Base-by-base conservation (phyloP, 2,113 vertebrate genomes). In the Gnathonemus longibarbis region DNA sequence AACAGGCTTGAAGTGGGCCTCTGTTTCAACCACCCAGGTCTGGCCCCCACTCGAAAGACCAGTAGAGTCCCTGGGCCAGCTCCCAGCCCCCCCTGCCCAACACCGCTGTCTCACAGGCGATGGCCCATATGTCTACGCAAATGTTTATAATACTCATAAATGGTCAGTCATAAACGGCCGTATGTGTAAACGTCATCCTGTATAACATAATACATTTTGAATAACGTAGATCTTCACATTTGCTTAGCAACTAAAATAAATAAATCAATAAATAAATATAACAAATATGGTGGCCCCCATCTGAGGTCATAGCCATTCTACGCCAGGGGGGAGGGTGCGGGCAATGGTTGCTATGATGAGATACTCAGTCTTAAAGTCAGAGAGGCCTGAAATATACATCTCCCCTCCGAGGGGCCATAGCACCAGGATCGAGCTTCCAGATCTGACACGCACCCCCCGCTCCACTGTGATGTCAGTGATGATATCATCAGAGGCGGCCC, bases 91-190 rank as follows among this genome's bases (percentile, higher is more conserved):
- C 80, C 39, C 39, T 8, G 21, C 80, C 45, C 46, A 3, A 15
- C 27, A 39, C 35, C 0, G 13, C 15, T 45, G 15, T 84, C 80
- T 84, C 8, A 7, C 46, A 42, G 17, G 42, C 19, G 21, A 84
- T 84, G 8, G 80, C 17, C 80, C 80, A 84, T 24, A 48, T 84
- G 80, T 39, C 42, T 84, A 19, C 21, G 3, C 46, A 84, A 84
- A 84, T 84, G 83, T 84, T 84, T 84, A 84, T 84, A 84, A 84
- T 84, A 48, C 45, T 84, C 83, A 84, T 84, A 84, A 84, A 84
- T 24, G 39, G 39, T 48, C 9, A 24, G 45, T 49, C 45, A 48
- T 48, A 84, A 48, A 84, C 48, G 83, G 83, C 45, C 10, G 83
- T 21, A 84, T 48, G 24, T 27, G 19, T 84, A 84, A 11, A 48